These are phyloP conservation scores for Paraplagusia blochii DNA, from an alignment of 2,113 vertebrate species.

Conservation along the genomic window DNA sequence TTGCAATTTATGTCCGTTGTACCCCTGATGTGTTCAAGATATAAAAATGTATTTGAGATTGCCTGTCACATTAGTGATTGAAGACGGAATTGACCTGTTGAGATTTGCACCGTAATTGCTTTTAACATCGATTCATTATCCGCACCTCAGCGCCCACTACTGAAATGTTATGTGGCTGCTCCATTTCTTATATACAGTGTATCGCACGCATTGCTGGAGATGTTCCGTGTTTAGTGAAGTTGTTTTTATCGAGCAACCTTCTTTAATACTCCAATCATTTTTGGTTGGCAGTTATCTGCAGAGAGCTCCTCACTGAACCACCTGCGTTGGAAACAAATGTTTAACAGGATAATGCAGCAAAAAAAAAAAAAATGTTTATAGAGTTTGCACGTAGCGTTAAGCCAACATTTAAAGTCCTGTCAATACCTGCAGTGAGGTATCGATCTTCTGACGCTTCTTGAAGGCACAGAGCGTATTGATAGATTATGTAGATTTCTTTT, in stretches of 20 bases:
- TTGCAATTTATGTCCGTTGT: too few relatives aligned
- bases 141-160: too few relatives aligned
- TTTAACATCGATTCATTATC: too few relatives aligned
- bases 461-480: conserved; percentile 55
- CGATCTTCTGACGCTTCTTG: conserved; percentile 45
- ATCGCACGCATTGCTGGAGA: conserved; percentile 10
- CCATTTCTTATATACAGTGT: not conserved
- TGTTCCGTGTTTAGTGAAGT: conserved; percentile 14
- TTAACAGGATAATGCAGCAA: conserved; percentile 41
- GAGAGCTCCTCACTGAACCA: conserved; percentile 22
- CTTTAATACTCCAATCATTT: conserved; percentile 34
- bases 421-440: conserved; percentile 60
- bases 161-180: too few relatives aligned
- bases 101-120: too few relatives aligned
- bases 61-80: too few relatives aligned
- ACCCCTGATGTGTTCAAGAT: too few relatives aligned
- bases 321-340: conserved; percentile 55
- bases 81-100: too few relatives aligned
- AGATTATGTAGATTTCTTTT: conserved; percentile 61
- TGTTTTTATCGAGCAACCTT: conserved; percentile 30
- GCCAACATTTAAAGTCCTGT: conserved; percentile 68
- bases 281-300: conserved; percentile 7
- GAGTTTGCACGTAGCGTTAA: conserved; percentile 61
- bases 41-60: too few relatives aligned
- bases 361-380: conserved; percentile 57